Evolutionary conservation across 2,888 invertebrate genomes (phyloP).

Genomic region (Eupithecia exiguata): DNA sequence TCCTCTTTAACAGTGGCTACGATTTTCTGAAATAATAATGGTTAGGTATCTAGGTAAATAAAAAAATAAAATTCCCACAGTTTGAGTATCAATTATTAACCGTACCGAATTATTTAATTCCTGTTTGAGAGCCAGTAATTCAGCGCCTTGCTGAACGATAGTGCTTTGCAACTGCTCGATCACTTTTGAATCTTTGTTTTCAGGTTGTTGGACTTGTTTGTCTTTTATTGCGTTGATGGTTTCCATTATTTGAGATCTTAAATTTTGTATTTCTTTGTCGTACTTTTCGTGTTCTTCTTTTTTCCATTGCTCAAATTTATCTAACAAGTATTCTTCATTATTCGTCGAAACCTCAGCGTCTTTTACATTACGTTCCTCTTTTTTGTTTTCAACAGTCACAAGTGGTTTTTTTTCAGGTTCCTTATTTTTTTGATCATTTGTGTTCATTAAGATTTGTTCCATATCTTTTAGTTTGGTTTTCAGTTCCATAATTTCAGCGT

Average conservation of each 20-base stretch:
- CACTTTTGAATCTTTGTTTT: slow-evolving; percentile 58
- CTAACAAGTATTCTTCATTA: slow-evolving; percentile 63
- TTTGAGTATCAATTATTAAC: slow-evolving; percentile 25
- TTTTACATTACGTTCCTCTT: slow-evolving; percentile 54
- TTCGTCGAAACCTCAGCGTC: slow-evolving; percentile 68
- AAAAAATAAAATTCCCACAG: not conserved
- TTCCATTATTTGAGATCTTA: slow-evolving; percentile 71
- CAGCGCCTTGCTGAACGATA: slow-evolving; percentile 79
- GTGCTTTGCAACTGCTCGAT: slow-evolving; percentile 72
- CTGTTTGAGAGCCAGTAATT: slow-evolving; percentile 77
- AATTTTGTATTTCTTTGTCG: slow-evolving; percentile 76
- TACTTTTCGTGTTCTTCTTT: slow-evolving; percentile 81
- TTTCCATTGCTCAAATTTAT: slow-evolving; percentile 80
- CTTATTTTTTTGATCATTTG: slow-evolving; percentile 46
- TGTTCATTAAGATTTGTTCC: slow-evolving; percentile 59
- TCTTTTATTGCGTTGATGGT: slow-evolving; percentile 68
- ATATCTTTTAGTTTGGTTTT: slow-evolving; percentile 79
- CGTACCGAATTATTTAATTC: slow-evolving; percentile 74
- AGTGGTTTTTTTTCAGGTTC: slow-evolving; percentile 26
- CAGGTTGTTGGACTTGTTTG: slow-evolving; percentile 50
- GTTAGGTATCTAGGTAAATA: not conserved
- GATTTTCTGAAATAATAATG: slow-evolving; percentile 53
- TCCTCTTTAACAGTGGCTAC: slow-evolving; percentile 58
- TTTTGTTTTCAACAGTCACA: slow-evolving; percentile 28
- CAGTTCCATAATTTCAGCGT: slow-evolving; percentile 72